Evolutionary conservation across 2,113 vertebrate species (phyloP).

Genomic region (Leucosticte australis): DNA sequence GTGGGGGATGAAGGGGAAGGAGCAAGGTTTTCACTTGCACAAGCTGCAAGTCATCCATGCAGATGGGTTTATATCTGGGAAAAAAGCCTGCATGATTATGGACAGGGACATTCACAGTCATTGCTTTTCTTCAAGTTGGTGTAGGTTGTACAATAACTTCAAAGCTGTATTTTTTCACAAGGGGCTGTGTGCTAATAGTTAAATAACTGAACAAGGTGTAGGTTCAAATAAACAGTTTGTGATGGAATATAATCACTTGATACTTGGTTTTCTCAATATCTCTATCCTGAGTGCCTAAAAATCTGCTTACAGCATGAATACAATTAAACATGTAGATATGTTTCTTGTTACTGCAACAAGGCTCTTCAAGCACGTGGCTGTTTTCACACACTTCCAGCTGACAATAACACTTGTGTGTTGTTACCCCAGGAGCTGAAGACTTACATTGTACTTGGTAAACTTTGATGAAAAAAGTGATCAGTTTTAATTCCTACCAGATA

Average conservation of each 20-base stretch:
- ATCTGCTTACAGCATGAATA: background rate
- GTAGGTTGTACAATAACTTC: background rate
- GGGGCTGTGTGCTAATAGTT: background rate
- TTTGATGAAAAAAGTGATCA: background rate
- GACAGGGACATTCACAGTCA: background rate
- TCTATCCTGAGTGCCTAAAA: background rate
- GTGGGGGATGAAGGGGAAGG: background rate
- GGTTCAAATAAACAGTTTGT: background rate
- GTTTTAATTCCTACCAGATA: background rate
- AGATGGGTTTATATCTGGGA: background rate
- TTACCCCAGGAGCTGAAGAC: background rate
- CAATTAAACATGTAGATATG: background rate
- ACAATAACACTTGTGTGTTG: fast-evolving
- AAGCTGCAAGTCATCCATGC: background rate
- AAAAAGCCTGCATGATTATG: background rate
- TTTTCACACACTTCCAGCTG: background rate
- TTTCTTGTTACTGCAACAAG: background rate
- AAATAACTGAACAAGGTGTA: background rate
- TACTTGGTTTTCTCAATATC: background rate
- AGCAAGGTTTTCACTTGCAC: background rate
- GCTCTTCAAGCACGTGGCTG: background rate
- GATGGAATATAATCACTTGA: background rate
- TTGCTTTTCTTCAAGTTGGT: background rate
- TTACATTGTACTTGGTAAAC: background rate
- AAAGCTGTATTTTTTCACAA: background rate